Base-by-base conservation (phyloP, 2,888 invertebrate species). In the Orchestes rusci region DNA sequence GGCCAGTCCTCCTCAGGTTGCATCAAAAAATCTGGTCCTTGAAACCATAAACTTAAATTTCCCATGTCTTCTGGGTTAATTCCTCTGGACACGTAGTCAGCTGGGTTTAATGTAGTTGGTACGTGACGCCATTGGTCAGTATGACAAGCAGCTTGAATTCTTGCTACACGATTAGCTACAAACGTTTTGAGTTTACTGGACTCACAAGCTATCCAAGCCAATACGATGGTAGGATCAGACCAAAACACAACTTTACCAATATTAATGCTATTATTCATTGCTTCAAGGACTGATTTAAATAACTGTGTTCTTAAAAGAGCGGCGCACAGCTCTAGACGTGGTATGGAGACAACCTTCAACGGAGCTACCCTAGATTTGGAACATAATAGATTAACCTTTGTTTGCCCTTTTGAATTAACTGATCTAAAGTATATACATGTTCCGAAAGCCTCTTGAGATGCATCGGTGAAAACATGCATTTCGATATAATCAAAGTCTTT, bases 151-250 rank as follows among this genome's bases (percentile, higher is more conserved):
- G 2, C 16, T 28, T 38, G 16, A 28, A 28, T 15, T 16, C 29
- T 8, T 2, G 38, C 28, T 16, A 37, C 27, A 3, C 12, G 4
- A 4, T 37, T 20, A 23, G 23, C 15, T 2, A 37, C 23, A 37
- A n/a, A n/a, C n/a, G 23, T 31, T 7, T 10, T 7, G 5, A 31
- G 12, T 10, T 31, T 31, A 13, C 31, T 31, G 7, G 31, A 5
- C 5, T 31, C 31, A 5, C 10, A 7, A 7, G 7, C 12, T 5
- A 38, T 20, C 29, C 38, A 38, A 5, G 38, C 8, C 7, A 38
- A 28, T 8, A 28, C 29, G 12, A 28, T 28, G 3, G 38, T 38
- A 2, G 38, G 29, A 16, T 38, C 38, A 4, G 28, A 13, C 29
- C 38, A 38, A 12, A 10, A 31, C 7, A 10, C 7, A 31, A 31